These are phyloP conservation scores for Margaritifera margaritifera DNA, from an alignment of 2,888 invertebrate species.

Conservation along the genomic window DNA sequence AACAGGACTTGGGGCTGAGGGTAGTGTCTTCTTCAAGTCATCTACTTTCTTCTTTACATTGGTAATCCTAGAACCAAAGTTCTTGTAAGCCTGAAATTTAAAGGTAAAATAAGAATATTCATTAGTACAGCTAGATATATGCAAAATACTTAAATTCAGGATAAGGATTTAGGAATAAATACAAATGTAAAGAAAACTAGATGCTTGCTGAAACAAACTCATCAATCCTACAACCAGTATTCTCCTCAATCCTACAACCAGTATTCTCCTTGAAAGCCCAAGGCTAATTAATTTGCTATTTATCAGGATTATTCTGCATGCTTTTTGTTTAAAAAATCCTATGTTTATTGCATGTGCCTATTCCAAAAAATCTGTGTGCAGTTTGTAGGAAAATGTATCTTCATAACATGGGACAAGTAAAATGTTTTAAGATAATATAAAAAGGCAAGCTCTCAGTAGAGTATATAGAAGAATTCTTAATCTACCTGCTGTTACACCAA, in stretches of 20 bases:
- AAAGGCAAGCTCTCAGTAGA: no score
- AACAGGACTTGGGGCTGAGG: conserved; percentile 78
- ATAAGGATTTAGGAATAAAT: background rate
- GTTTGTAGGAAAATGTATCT: no score
- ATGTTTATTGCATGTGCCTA: no score
- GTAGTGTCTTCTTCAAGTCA: conserved; percentile 83
- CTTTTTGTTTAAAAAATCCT: no score
- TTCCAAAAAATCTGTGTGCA: no score
- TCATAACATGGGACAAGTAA: no score
- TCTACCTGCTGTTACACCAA: no score
- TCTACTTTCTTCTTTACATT: conserved; percentile 88
- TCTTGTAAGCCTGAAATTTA: conserved; percentile 90
- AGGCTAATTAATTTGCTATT: no score
- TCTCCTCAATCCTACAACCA: background rate
- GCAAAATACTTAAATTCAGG: background rate
- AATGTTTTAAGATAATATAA: no score
- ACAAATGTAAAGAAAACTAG: background rate
- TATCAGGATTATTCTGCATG: no score
- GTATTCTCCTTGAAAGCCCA: no score
- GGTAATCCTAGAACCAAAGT: conserved; percentile 91
- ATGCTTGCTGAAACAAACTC: background rate
- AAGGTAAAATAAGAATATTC: conserved; percentile 1
- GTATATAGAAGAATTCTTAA: no score
- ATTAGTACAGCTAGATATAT: background rate
- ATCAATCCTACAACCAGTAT: background rate